Evolutionary conservation across 2,113 vertebrate genomes (phyloP).

Genomic region (Genyomyrus donnyi): DNA sequence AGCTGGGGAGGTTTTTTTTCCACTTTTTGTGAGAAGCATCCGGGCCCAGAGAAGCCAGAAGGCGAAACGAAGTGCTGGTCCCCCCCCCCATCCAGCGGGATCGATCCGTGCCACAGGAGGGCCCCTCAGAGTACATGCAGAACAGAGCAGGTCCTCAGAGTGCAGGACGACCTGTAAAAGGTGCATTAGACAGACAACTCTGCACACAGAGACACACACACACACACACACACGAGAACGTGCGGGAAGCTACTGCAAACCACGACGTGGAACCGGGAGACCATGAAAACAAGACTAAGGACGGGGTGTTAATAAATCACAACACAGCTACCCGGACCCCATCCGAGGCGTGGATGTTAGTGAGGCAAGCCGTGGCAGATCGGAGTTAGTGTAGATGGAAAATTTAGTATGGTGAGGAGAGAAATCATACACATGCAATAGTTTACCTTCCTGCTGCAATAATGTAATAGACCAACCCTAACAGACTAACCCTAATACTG

Average conservation of each 20-base stretch:
- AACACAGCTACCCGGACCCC: constrained; percentile 2
- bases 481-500: background rate
- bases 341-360: constrained; percentile 22
- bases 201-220: background rate
- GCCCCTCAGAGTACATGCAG: background rate
- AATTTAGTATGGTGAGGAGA: constrained; percentile 3
- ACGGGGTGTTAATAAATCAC: background rate
- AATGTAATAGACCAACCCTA: background rate
- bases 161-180: background rate
- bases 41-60: background rate
- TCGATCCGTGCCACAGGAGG: background rate
- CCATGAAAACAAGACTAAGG: background rate
- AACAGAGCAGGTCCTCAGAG: background rate
- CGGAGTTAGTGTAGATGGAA: constrained; percentile 25
- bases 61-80: background rate
- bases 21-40: background rate
- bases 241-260: background rate
- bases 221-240: background rate
- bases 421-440: background rate
- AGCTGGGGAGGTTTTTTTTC: background rate
- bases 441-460: background rate
- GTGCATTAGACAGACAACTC: background rate
- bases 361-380: constrained; percentile 49
- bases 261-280: background rate
- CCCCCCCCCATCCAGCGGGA: background rate